Percentiles rank a stretch among this genome's conserved stretches.
Conservation (phyloP, 1,140 invertebrate species). For the Drosophila sulfurigaster region DNA sequence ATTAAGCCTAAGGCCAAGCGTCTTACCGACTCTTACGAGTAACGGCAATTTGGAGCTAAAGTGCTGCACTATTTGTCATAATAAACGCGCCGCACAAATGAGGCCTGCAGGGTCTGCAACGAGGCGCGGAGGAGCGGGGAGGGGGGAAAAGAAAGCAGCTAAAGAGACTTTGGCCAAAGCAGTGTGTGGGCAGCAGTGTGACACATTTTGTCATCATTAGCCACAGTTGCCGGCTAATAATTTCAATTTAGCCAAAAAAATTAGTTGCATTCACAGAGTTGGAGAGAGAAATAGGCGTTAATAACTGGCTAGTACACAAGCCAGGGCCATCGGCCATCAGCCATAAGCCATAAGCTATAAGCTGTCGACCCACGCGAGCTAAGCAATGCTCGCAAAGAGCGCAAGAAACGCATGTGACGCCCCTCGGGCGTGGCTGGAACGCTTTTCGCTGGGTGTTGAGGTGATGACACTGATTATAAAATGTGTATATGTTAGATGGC, state of each 20-base stretch:
- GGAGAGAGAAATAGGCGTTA: constrained; percentile 62
- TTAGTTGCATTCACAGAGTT: constrained; percentile 58
- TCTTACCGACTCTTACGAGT: constrained; percentile 65
- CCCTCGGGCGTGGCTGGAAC: constrained; percentile 21
- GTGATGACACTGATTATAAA: constrained; percentile 80
- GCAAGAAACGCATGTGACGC: constrained; percentile 23
- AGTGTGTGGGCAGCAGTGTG: constrained; percentile 73
- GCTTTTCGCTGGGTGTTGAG: constrained; percentile 53
- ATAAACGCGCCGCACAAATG: constrained; percentile 74
- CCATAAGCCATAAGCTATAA: constrained; percentile 17
- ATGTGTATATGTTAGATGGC: constrained; percentile 42
- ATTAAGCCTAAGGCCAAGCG: constrained; percentile 76
- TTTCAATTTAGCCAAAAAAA: constrained; percentile 83
- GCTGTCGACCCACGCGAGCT: constrained; percentile 65
- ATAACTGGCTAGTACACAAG: constrained; percentile 50
- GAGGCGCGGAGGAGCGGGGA: background rate
- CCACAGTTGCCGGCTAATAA: constrained; percentile 82
- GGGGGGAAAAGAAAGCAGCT: constrained; percentile 58
- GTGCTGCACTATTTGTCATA: constrained; percentile 83
- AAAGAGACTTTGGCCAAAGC: background rate
- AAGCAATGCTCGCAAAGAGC: constrained; percentile 10
- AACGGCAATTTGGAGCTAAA: constrained; percentile 79
- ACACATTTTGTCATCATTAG: constrained; percentile 84
- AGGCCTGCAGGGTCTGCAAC: background rate
- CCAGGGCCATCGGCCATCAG: constrained; percentile 28